Evolutionary conservation across 2,888 invertebrate species (phyloP), one percentile per base, ranked within the genome.

Genomic region (Congeria kusceri): DNA sequence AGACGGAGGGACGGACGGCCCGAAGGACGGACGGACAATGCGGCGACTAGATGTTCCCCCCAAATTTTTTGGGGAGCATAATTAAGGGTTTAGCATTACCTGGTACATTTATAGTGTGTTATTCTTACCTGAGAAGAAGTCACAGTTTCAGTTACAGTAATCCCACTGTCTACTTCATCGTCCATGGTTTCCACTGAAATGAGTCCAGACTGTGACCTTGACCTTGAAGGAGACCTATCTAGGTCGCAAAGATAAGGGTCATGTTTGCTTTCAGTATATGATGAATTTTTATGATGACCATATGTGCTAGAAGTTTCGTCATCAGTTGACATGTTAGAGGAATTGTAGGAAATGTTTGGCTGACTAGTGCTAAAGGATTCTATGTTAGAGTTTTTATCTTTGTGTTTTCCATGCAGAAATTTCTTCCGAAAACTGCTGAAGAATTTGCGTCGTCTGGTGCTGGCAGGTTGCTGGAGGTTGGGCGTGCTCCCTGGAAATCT

Each of bases 341-440:
- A 66, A 7, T 64, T 25, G 47, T 72, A 77, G n/a, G n/a, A n/a
- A 46, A 80, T 73, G 32, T 80, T 80, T 49, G 80, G 80, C 28
- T 80, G 80, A 49, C 80, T 80, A 18, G 66, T 62, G 39, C 77
- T 77, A 1, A 80, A 29, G 15, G 69, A 58, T 39, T 71, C 74
- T 27, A 80, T 59, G 63, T 80, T 80, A 18, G 65, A 70, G 67
- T 80, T 80, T 61, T 77, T 77, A 27, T 80, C 80, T 63, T 73
- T 68, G 39, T 69, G 73, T 59, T 80, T 80, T 28, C 66, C 58
- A 15, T 62, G 29, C n/a, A 68, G 64, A 49, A 81, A 68, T 53
- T 58, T 71, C 58, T 72, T 77, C 7, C 81, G 77, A 69, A 81
- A 77, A 62, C 81, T 81, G 62, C 63, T 64, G 56, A 81, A 78